These are phyloP conservation scores for Manduca sexta DNA, from an alignment of 1,140 invertebrate species.

Conservation along the genomic window DNA sequence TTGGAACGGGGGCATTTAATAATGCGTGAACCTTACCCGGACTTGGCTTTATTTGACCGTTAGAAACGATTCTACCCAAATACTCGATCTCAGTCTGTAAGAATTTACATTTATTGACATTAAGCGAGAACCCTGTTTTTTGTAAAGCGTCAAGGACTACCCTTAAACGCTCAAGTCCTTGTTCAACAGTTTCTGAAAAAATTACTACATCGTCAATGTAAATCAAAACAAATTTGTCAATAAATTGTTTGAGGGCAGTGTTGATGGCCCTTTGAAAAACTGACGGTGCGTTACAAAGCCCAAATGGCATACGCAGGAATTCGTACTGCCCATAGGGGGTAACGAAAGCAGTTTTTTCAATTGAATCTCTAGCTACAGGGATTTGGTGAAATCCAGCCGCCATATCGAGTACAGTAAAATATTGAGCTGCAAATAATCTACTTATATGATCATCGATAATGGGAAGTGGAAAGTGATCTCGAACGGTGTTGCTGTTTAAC, in stretches of 20 bases:
- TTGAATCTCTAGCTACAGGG: too few species aligned
- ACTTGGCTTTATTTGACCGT: constrained; percentile 25
- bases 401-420: too few species aligned
- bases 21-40: constrained; percentile 31
- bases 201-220: constrained; percentile 2
- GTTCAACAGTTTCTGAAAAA: neutral
- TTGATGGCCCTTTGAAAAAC: constrained; percentile 2
- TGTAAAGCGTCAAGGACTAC: neutral
- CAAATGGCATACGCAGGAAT: constrained; percentile 1
- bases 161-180: neutral
- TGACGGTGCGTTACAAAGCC: neutral
- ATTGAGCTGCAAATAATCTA: too few species aligned
- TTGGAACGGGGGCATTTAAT: constrained; percentile 22
- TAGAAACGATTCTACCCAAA: constrained; percentile 24
- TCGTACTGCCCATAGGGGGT: neutral
- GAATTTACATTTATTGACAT: constrained; percentile 24
- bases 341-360: too few species aligned
- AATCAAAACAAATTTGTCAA: neutral
- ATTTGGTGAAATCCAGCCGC: too few species aligned
- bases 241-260: neutral
- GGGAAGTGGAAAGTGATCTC: constrained; percentile 9
- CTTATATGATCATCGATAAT: constrained; percentile 6
- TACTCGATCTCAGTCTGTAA: constrained; percentile 33
- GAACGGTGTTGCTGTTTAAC: constrained; percentile 6
- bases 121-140: constrained; percentile 11